A percentile compares a stretch with the other conserved stretches of the same genome.
These are phyloP conservation scores for Brienomyrus brachyistius DNA, from an alignment of 2,113 vertebrate species.

Conservation along the genomic window DNA sequence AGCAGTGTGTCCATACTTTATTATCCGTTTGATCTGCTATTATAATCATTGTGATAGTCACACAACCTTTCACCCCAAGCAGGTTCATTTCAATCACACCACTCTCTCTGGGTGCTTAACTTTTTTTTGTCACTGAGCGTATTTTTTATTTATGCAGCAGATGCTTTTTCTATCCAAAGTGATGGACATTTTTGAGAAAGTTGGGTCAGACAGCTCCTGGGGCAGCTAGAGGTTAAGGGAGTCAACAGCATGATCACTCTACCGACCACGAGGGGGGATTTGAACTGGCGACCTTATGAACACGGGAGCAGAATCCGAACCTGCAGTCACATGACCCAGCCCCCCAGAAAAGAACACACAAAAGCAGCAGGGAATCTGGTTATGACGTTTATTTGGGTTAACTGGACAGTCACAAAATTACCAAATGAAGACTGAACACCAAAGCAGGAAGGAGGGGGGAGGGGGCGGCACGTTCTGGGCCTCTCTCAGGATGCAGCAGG, in stretches of 20 bases:
- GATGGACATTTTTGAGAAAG: not conserved
- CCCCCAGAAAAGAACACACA: not conserved
- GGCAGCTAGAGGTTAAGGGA: not conserved
- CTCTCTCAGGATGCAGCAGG: constrained; percentile 36
- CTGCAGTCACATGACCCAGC: not conserved
- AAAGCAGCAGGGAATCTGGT: constrained; percentile 27
- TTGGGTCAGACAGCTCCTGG: not conserved
- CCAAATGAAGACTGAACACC: constrained; percentile 76
- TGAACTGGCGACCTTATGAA: not conserved
- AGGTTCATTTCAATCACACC: too few species aligned
- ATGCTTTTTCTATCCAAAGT: not conserved
- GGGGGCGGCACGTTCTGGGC: constrained; percentile 31
- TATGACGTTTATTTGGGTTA: constrained; percentile 54
- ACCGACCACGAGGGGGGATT: not conserved
- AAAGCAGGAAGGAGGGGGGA: constrained; percentile 47
- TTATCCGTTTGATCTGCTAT: too few species aligned
- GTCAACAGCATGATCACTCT: not conserved
- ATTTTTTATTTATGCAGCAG: not conserved
- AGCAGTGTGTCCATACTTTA: too few species aligned
- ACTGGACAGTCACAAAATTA: constrained; percentile 78
- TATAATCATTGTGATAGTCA: too few species aligned
- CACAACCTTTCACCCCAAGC: too few species aligned
- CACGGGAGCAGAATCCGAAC: not conserved
- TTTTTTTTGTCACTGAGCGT: too few species aligned
- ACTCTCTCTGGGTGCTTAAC: too few species aligned